These are phyloP conservation scores for Pomacea canaliculata DNA, from an alignment of 2,888 invertebrate species.

Conservation along the genomic window DNA sequence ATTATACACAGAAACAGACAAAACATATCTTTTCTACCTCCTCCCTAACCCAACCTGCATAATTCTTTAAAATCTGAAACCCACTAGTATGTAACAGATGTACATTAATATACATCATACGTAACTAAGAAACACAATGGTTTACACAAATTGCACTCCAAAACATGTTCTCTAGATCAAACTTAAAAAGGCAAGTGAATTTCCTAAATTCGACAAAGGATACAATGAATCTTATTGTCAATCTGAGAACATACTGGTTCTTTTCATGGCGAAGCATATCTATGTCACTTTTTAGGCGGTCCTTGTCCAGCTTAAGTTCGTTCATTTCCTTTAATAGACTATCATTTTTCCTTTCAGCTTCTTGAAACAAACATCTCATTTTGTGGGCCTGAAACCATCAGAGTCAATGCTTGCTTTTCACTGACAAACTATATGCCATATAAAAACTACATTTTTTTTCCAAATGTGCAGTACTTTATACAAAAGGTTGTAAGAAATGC, in stretches of 20 bases:
- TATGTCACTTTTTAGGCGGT: slow-evolving; percentile 51
- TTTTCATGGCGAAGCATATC: slow-evolving; percentile 38
- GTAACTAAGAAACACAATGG: too few species aligned
- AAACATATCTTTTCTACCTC: too few species aligned
- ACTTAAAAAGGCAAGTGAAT: neutral
- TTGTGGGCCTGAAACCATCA: slow-evolving; percentile 51
- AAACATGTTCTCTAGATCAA: neutral
- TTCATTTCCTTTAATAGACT: slow-evolving; percentile 54
- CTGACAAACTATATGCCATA: neutral
- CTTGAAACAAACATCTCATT: slow-evolving; percentile 53
- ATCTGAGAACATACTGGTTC: slow-evolving; percentile 13
- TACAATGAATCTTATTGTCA: too few species aligned
- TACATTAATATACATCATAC: too few species aligned
- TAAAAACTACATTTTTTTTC: neutral
- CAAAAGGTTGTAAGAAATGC: neutral
- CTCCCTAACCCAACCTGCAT: too few species aligned
- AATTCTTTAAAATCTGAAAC: too few species aligned
- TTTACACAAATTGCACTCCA: neutral
- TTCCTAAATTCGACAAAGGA: too few species aligned
- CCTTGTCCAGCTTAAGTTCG: slow-evolving; percentile 47
- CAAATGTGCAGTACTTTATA: neutral
- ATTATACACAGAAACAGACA: too few species aligned
- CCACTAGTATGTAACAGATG: too few species aligned
- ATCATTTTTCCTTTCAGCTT: slow-evolving; percentile 60
- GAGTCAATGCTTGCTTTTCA: too few species aligned